Evolutionary conservation across 1,140 invertebrate genomes (phyloP).

Genomic region (Trichomalopsis sarcophagae): DNA sequence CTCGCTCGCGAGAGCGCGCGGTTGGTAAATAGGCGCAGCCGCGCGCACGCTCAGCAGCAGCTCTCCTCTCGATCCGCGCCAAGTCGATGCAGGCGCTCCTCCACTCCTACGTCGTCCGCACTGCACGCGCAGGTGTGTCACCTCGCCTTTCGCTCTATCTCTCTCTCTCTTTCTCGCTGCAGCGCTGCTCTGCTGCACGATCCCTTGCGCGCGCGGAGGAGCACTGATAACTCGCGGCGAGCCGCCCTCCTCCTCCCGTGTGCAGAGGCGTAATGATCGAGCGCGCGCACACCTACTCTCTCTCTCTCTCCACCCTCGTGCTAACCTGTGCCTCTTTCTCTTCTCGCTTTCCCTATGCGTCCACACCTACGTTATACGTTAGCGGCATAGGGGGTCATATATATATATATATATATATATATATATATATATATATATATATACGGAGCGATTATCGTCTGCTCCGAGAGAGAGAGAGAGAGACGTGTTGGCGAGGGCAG

Average conservation of each 20-base stretch:
- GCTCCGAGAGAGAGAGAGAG: neutral
- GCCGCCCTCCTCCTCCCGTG: neutral
- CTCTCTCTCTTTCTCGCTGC: neutral
- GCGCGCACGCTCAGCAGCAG: constrained; percentile 4
- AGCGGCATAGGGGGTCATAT: too few relatives aligned
- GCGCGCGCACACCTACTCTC: neutral
- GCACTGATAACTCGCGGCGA: neutral
- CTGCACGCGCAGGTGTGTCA: neutral
- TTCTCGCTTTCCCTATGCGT: neutral
- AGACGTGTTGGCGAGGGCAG: neutral
- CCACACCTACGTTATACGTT: too few relatives aligned
- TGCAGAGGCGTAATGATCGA: neutral
- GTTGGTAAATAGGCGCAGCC: neutral
- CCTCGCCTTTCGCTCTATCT: too few relatives aligned
- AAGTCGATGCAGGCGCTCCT: neutral
- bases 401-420: too few relatives aligned
- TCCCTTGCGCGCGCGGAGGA: constrained; percentile 1
- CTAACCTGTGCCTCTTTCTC: neutral
- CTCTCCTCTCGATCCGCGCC: neutral
- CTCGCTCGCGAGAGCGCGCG: too few relatives aligned
- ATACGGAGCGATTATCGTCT: neutral
- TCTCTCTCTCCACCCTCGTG: neutral
- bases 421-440: too few relatives aligned
- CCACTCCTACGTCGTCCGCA: too few relatives aligned
- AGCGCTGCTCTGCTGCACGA: neutral